Conservation (phyloP, 2,797 vertebrate genomes). For the Rhynchotus rufescens region DNA sequence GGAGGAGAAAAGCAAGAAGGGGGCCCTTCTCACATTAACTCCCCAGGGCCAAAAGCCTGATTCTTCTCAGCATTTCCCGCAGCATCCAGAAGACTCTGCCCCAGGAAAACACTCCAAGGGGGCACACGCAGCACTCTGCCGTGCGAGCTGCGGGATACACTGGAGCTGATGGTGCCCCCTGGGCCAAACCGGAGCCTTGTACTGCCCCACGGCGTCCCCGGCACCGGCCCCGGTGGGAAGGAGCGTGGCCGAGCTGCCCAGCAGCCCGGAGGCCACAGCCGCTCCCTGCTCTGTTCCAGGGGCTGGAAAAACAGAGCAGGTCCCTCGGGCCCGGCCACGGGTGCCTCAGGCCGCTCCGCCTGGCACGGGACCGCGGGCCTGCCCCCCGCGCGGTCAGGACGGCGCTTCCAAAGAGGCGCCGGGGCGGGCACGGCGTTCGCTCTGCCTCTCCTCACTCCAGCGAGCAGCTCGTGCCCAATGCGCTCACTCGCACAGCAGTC, state of each 20-base stretch:
- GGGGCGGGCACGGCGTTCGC: not conserved
- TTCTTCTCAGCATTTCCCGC: not conserved
- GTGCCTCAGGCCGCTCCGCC: not conserved
- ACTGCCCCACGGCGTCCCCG: not conserved
- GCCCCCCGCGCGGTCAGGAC: not conserved
- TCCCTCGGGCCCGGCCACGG: not conserved
- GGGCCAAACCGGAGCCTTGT: not conserved
- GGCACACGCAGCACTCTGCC: not conserved
- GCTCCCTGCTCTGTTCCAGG: not conserved
- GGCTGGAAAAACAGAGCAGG: accelerated
- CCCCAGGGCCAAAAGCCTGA: not conserved
- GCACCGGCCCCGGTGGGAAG: constrained; percentile 16
- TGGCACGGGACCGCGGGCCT: not conserved
- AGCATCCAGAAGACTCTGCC: not conserved
- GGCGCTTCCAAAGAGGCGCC: not conserved
- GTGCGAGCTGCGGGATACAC: not conserved
- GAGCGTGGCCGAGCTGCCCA: not conserved
- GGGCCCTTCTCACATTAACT: not conserved
- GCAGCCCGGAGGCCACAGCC: not conserved
- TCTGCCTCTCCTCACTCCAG: constrained; percentile 21
- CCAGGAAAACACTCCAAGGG: constrained; percentile 18
- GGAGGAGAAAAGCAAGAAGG: not conserved
- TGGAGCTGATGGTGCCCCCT: not conserved
- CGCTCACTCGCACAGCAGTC: not conserved
- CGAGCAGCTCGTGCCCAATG: constrained; percentile 37